Evolutionary conservation across 2,888 invertebrate genomes (phyloP).

Genomic region (Conistra vaccinii): DNA sequence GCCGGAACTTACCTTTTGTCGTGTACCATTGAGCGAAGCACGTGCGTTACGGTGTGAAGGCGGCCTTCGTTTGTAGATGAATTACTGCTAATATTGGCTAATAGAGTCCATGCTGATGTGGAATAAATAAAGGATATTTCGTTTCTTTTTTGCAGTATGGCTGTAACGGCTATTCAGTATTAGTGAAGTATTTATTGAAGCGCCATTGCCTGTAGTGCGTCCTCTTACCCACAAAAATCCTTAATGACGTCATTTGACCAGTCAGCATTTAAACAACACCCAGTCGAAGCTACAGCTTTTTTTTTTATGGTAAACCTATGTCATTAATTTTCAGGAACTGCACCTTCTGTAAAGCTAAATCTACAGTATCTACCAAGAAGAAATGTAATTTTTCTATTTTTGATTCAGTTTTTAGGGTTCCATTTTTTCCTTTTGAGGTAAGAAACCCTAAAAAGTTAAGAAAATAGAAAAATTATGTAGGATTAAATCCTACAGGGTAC

Average conservation of each 20-base stretch:
- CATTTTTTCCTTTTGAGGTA: too few relatives aligned
- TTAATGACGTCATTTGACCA: not conserved
- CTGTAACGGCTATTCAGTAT: not conserved
- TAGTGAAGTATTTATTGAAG: not conserved
- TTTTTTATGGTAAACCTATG: not conserved
- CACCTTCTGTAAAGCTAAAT: not conserved
- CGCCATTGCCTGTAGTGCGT: not conserved
- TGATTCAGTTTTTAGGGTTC: not conserved
- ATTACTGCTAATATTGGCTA: constrained; percentile 48
- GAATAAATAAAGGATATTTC: not conserved
- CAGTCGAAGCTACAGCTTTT: not conserved
- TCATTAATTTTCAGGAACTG: not conserved
- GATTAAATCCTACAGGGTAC: too few relatives aligned
- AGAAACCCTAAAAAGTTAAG: too few relatives aligned
- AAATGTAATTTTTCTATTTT: not conserved
- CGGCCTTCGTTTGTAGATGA: constrained; percentile 50
- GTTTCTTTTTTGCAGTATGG: not conserved
- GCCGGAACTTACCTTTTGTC: constrained; percentile 74
- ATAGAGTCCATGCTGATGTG: constrained; percentile 15
- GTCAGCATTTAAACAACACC: not conserved
- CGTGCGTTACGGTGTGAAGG: constrained; percentile 70
- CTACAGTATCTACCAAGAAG: not conserved
- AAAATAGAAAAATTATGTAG: too few relatives aligned
- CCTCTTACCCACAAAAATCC: not conserved
- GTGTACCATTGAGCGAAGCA: constrained; percentile 69